A percentile compares a stretch with the other conserved stretches of the same genome.
These are phyloP conservation scores for Dendroctonus valens DNA, from an alignment of 1,140 invertebrate species.

Conservation along the genomic window DNA sequence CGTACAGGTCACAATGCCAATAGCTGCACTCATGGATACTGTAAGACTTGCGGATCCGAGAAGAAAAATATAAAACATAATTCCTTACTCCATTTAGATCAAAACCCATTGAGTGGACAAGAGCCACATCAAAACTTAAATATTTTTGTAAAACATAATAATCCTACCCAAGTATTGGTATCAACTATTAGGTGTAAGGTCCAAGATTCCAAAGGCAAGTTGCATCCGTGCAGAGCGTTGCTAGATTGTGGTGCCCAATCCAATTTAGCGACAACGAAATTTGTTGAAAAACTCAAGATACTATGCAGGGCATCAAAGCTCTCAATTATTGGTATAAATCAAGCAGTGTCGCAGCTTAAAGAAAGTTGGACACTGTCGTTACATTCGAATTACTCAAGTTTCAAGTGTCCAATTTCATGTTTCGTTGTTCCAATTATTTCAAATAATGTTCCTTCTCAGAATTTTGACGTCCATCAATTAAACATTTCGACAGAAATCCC, in stretches of 20 bases:
- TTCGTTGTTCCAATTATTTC: background rate
- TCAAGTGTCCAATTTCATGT: background rate
- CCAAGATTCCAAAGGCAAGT: background rate
- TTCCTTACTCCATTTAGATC: background rate
- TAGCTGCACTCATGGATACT: background rate
- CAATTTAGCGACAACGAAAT: background rate
- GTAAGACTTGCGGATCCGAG: background rate
- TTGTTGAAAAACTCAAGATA: background rate
- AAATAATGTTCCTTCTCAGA: background rate
- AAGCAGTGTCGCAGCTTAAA: background rate
- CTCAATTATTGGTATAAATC: background rate
- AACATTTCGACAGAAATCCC: background rate
- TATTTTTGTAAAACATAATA: background rate
- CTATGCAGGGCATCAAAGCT: background rate
- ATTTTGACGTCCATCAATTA: background rate
- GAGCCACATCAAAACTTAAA: background rate
- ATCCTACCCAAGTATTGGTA: background rate
- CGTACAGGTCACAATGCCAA: background rate
- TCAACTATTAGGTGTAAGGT: slow-evolving; percentile 1
- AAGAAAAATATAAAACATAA: background rate
- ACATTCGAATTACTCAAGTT: background rate
- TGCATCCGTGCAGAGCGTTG: background rate
- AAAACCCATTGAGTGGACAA: background rate
- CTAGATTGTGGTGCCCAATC: slow-evolving; percentile 1
- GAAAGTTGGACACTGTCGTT: background rate